phyloP scores from a whole-genome alignment of 2,888 invertebrate species.

The Tenthredo amoena region DNA sequence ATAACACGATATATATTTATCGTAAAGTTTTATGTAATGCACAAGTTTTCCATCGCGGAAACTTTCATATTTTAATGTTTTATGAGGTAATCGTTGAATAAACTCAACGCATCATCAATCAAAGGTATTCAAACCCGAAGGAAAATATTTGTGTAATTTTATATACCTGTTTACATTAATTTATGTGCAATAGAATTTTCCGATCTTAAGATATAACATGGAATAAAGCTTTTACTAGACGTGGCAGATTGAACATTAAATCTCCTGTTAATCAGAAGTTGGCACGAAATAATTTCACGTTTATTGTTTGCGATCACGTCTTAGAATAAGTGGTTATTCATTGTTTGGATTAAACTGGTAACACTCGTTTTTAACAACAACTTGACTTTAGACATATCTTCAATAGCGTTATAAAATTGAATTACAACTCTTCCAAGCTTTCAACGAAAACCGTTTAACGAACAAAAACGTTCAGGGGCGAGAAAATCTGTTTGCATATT shows the following conservation, averaged over 20 bases:
- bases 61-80: background rate
- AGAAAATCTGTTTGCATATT: constrained; percentile 17
- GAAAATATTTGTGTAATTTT: background rate
- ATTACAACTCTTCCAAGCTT: constrained; percentile 37
- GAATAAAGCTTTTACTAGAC: background rate
- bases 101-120: background rate
- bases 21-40: too few relatives aligned
- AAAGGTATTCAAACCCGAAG: background rate
- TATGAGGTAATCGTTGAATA: background rate
- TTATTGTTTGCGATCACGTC: background rate
- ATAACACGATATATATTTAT: too few relatives aligned
- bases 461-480: constrained; percentile 9
- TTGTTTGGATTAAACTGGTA: background rate
- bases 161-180: background rate
- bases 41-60: background rate
- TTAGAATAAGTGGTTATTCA: background rate
- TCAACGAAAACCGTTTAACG: constrained; percentile 37
- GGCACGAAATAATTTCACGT: background rate
- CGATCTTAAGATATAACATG: background rate
- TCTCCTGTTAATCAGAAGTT: background rate
- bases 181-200: background rate
- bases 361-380: background rate
- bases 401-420: constrained; percentile 16
- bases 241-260: background rate
- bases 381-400: constrained; percentile 3